Base-by-base conservation (phyloP, 2,888 invertebrate genomes). In the Venusia cambrica region DNA sequence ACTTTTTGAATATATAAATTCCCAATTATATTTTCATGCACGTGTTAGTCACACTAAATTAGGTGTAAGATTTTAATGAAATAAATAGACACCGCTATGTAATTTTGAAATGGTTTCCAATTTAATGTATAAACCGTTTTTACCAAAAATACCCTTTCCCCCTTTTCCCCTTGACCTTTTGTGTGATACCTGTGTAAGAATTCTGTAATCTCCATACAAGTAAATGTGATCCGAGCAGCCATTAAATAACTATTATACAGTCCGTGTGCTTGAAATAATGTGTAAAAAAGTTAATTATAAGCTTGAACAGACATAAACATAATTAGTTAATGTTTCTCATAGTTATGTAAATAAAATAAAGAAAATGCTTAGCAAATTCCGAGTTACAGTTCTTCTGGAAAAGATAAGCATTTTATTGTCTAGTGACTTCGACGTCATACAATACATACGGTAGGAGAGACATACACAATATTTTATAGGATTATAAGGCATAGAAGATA, bases 381-480 rank as follows among this genome's bases (percentile, higher is more conserved):
- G 35, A 25, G 10, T 15, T 22, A 49, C 38, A 48, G 44, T 51
- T 42, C 44, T 38, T 37, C n/a, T n/a, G n/a, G 30, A 45, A 31
- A 60, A 57, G 55, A 55, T 56, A 48, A 59, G 51, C 54, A 56
- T 60, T 57, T 50, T 54, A 60, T 60, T n/a, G n/a, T n/a, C n/a
- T n/a, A n/a, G n/a, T n/a, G n/a, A 61, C 51, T 41, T 40, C 54
- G 43, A 56, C 51, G 46, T 58, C 50, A 44, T 56, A 60, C 57
- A 51, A 54, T 47, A 63, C 54, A 10, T n/a, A n/a, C n/a, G 19
- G 21, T 49, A 48, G 50, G 38, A 49, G 40, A 54, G 59, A 73
- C 73, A 61, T 58, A 63, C 64, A 73, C 72, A 67, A 54, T 57
- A 59, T 61, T 57, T 57, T 51, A 52, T 53, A 58, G 55, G 43